Evolutionary conservation across 2,888 invertebrate genomes (phyloP).

Genomic region (Opisthograptis luteolata): DNA sequence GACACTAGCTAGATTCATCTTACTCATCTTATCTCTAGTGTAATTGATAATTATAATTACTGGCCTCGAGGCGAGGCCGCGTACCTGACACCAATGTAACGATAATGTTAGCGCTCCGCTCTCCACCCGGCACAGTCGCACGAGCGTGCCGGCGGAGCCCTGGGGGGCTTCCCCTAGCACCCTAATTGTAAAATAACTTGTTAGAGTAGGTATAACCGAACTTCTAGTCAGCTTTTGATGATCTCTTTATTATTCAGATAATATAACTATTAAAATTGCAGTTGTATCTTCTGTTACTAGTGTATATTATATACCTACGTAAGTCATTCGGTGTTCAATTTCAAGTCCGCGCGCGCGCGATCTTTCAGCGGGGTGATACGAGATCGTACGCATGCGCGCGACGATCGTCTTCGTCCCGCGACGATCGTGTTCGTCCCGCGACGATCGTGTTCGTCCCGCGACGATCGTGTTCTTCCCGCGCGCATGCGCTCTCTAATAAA

Average conservation of each 20-base stretch:
- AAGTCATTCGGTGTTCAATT: conserved; percentile 70
- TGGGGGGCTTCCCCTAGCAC: conserved; percentile 18
- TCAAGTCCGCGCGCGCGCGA: conserved; percentile 35
- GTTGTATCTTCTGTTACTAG: conserved; percentile 70
- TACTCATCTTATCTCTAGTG: conserved; percentile 56
- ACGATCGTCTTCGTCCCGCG: no score
- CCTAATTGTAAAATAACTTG: conserved; percentile 61
- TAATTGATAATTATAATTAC: conserved; percentile 64
- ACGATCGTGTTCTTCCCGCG: conserved; percentile 45
- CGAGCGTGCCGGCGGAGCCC: conserved; percentile 28
- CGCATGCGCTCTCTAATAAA: conserved; percentile 43
- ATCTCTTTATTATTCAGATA: conserved; percentile 75
- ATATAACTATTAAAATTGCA: conserved; percentile 69
- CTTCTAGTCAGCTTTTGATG: conserved; percentile 82
- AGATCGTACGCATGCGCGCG: conserved; percentile 33
- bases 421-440: no score
- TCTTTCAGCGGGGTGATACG: no score
- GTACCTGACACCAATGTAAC: conserved; percentile 78
- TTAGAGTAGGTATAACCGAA: conserved; percentile 77
- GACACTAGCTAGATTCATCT: conserved; percentile 72
- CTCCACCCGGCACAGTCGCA: conserved; percentile 49
- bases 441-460: conserved; percentile 45
- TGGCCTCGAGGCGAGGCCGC: conserved; percentile 67
- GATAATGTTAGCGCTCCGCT: conserved; percentile 49
- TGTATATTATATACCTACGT: no score